phyloP scores from a whole-genome alignment of 2,113 vertebrate genomes.

The Candoia aspera region DNA sequence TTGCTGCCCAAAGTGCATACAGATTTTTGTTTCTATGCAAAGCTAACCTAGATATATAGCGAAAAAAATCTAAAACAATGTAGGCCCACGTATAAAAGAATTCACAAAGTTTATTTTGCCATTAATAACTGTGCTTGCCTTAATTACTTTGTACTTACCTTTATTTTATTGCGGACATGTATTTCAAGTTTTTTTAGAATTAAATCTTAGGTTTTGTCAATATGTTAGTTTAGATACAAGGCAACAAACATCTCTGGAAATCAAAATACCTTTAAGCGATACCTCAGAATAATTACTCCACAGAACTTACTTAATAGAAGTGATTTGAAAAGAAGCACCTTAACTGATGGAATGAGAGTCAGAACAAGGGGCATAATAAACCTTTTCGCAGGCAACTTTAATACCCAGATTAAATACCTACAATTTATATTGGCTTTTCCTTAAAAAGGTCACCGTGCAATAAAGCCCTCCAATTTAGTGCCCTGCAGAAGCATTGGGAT shows the following conservation, averaged over 20 bases:
- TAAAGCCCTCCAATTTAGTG: neutral
- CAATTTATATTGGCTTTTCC: neutral
- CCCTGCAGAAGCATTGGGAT: neutral
- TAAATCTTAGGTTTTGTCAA: neutral
- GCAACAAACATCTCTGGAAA: neutral
- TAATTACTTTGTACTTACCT: neutral
- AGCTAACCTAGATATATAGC: neutral
- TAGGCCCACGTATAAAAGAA: neutral
- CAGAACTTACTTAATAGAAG: neutral
- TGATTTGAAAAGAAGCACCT: neutral
- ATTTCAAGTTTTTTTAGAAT: neutral
- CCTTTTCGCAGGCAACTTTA: conserved; percentile 21
- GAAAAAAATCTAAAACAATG: neutral
- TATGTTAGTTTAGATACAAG: neutral
- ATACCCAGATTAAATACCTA: neutral
- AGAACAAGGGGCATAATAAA: neutral
- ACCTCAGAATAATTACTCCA: neutral
- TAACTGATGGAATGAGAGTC: neutral
- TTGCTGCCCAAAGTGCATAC: neutral
- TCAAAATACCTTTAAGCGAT: neutral
- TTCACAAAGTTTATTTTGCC: neutral
- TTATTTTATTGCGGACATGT: neutral
- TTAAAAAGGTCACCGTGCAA: neutral
- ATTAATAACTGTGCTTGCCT: neutral
- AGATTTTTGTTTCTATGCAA: neutral